Evolutionary conservation across 2,113 vertebrate species (phyloP), one percentile per base, ranked within the genome.

Genomic region (Xiphophorus hellerii): DNA sequence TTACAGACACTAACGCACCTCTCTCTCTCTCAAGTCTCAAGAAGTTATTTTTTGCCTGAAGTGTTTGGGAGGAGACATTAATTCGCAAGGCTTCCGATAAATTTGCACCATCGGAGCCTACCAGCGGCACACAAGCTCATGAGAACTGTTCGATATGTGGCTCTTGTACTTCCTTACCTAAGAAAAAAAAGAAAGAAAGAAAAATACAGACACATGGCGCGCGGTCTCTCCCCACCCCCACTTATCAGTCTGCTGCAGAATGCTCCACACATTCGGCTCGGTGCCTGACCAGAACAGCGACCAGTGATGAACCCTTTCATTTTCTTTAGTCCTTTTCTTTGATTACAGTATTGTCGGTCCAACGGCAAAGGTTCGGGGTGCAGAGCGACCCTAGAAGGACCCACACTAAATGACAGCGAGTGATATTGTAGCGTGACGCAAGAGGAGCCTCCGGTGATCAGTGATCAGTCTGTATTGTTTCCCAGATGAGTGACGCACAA

Each of bases 111-210:
- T 70, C 63, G 71, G 66, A 73, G 54, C n/a, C 66, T 58, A 76
- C 66, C 77, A 68, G 35, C 78, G 72, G 71, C 76, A n/a, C 75
- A 37, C 69, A 30, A 5, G 51, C 82, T 87, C 71, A 71, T 76
- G 29, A 80, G 82, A 72, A 70, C 82, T 87, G 80, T 78, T 76
- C 69, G 37, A 65, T 87, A 79, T 83, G 81, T 77, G 68, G 67
- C 70, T 85, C 72, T 58, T 27, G 79, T 78, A 69, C 68, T 78
- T 71, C 79, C 81, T 85, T 81, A 88, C 70, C 84, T 74, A 82
- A 71, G 81, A 85, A 82, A 44, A 31, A 20, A 11, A 29, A 51
- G 0, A 31, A 22, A 28, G 33, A 35, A 25, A 44, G 11, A 64
- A n/a, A 48, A 42, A 72, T 17, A 30, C n/a, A 42, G 22, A 27